Percentiles rank a stretch among this genome's conserved stretches.
phyloP scores from a whole-genome alignment of 2,113 vertebrate genomes.

The Platycercus adscitus region DNA sequence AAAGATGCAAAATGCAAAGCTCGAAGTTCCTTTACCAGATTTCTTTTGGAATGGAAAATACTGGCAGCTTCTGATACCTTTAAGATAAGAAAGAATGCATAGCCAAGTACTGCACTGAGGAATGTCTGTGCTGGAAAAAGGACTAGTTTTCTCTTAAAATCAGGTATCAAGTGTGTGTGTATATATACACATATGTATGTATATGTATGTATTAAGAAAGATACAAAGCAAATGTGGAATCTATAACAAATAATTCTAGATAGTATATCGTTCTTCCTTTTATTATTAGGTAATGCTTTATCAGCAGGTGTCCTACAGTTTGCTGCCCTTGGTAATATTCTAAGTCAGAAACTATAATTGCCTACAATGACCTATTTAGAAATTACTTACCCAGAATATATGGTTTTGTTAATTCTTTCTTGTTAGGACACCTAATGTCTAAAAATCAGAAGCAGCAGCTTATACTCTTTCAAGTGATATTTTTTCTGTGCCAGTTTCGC shows the following conservation, averaged over 20 bases:
- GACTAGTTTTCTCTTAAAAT: not conserved
- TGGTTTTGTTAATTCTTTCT: not conserved
- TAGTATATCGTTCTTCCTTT: not conserved
- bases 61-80: not conserved
- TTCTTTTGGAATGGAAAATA: not conserved
- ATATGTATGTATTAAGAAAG: not conserved
- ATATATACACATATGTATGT: accelerated
- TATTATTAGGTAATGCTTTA: not conserved
- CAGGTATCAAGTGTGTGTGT: accelerated
- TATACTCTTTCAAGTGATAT: not conserved
- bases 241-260: not conserved
- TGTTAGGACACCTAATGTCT: not conserved
- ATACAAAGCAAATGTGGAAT: not conserved
- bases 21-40: not conserved
- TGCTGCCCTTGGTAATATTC: not conserved
- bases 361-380: not conserved
- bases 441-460: not conserved
- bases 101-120: not conserved
- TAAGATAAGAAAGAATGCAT: not conserved
- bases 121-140: not conserved
- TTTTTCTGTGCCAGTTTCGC: not conserved
- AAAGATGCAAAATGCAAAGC: not conserved
- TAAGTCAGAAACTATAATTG: not conserved
- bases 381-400: not conserved
- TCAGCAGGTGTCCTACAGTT: not conserved